Conservation (phyloP, 64 coral and sea anemone genomes). For the Stylophora pistillata region DNA sequence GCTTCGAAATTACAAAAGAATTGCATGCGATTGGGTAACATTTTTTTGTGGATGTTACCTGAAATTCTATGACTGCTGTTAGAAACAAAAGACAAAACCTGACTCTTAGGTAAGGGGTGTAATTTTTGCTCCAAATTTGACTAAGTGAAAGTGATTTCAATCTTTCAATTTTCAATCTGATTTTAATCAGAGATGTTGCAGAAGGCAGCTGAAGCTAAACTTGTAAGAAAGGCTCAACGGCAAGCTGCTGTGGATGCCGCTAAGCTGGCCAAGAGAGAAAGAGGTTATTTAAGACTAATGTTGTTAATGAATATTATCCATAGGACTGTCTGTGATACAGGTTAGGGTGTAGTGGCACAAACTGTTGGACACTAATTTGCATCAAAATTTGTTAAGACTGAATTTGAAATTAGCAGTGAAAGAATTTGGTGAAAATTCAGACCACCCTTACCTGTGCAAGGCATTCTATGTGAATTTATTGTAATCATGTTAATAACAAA, state of each 20-base stretch:
- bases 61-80: background rate
- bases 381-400: background rate
- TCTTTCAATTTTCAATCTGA: background rate
- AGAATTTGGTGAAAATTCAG: background rate
- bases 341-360: background rate
- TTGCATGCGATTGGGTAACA: too few species aligned
- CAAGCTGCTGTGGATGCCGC: slow-evolving; percentile 88
- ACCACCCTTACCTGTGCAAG: too few species aligned
- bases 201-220: slow-evolving; percentile 86
- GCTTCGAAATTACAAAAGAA: too few species aligned
- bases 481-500: too few species aligned
- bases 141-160: slow-evolving; percentile 17
- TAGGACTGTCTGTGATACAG: background rate
- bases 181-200: slow-evolving; percentile 74
- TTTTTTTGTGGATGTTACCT: too few species aligned
- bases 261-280: slow-evolving; percentile 85
- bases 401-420: background rate
- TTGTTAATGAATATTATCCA: background rate
- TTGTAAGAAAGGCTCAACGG: slow-evolving; percentile 79
- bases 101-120: background rate
- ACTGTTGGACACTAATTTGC: too few species aligned
- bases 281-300: slow-evolving; percentile 55
- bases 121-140: background rate
- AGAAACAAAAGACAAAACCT: background rate
- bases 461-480: too few species aligned